Base-by-base conservation (phyloP, 2,888 invertebrate genomes). In the Corbicula japonica region DNA sequence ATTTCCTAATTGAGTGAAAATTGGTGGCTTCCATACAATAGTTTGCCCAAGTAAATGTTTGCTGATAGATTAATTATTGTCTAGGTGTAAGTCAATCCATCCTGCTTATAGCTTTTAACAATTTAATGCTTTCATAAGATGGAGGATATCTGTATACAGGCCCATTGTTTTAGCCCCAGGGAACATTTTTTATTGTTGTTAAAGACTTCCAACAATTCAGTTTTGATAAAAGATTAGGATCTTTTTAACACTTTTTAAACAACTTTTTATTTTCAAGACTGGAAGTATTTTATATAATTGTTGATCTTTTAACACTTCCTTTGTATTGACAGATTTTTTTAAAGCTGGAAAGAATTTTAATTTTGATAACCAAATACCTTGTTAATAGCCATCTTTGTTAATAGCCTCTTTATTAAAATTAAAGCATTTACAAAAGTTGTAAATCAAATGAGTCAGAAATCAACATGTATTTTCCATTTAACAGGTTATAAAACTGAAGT, bases 1-100 rank as follows among this genome's bases (percentile, higher is more conserved):
- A 69, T 69, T n/a, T 46, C 34, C 46, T 69, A 69, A 69, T 69
- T 48, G 58, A 48, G 48, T 34, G 69, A 68, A 58, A 69, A 69
- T 69, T 69, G 34, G 34, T 26, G 15, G 12, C 15, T 35, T 35
- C 65, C 12, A 34, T 65, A 65, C 50, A 38, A 12, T 46, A 38
- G 26, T 26, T 26, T 5, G 35, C 52, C n/a, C 46, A 1, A 65
- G 5, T 28, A 65, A 35, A 52, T 26, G 34, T 32, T n/a, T 23
- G 65, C 34, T 65, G 52, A 65, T 65, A 50, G 26, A 23, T 35
- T 65, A 65, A 65, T 65, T 35, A 38, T 35, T 3, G 23, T 8
- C 38, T 28, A 58, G 38, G 58, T 58, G 58, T 58, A 58, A 58
- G 58, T 58, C 58, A 58, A 58, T 58, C 35, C 21, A 35, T 34